These are phyloP conservation scores for Microplitis deprimator DNA, from an alignment of 2,888 invertebrate genomes.

Conservation along the genomic window DNA sequence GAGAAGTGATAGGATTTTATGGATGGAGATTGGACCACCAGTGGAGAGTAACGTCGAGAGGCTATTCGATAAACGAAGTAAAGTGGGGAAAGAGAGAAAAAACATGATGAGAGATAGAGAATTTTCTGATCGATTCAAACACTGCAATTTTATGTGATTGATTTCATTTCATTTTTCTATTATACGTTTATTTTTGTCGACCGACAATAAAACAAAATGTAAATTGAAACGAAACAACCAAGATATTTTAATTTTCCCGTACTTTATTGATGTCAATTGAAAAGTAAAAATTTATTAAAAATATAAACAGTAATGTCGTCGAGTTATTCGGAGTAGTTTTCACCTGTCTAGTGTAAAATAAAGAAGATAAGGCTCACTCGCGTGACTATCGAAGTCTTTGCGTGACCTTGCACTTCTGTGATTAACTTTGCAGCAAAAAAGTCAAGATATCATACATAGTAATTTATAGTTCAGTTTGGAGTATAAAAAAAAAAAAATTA, in stretches of 20 bases:
- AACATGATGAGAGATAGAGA: neutral
- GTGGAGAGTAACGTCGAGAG: conserved; percentile 16
- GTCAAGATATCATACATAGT: neutral
- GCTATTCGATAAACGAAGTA: conserved; percentile 23
- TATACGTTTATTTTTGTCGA: neutral
- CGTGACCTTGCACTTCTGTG: conserved; percentile 43
- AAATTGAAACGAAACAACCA: neutral
- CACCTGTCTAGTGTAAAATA: neutral
- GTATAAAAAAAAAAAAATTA: too few relatives aligned
- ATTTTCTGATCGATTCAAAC: conserved; percentile 6
- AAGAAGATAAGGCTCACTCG: conserved; percentile 21
- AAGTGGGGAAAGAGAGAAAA: conserved; percentile 9
- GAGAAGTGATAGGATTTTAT: conserved; percentile 10
- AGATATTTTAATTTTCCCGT: neutral
- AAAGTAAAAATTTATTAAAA: too few relatives aligned
- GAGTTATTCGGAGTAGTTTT: neutral
- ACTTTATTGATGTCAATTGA: neutral
- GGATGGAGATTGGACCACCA: conserved; percentile 4
- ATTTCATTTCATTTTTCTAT: neutral
- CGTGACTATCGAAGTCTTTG: conserved; percentile 41
- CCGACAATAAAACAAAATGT: conserved; percentile 6
- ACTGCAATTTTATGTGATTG: conserved; percentile 12
- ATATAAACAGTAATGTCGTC: neutral
- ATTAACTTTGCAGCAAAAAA: neutral
- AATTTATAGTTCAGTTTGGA: neutral